A percentile compares a stretch with the other conserved stretches of the same genome.
Conservation (phyloP, 2,797 vertebrate genomes). For the Gallirallus australis region DNA sequence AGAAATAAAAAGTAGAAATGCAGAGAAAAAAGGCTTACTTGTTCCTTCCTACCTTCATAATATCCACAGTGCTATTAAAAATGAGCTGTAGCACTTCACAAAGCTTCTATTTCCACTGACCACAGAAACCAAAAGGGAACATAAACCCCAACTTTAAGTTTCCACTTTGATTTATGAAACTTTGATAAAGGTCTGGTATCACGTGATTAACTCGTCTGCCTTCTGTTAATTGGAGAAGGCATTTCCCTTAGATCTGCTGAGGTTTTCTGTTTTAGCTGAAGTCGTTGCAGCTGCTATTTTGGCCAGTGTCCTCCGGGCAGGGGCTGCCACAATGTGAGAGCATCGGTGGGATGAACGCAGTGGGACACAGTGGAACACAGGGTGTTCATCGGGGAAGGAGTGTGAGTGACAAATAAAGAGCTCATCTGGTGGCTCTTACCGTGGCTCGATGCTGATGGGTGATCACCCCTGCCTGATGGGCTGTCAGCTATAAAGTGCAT, state of each 20-base stretch:
- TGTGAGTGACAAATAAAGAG: neutral
- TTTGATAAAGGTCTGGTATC: neutral
- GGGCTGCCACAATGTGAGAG: neutral
- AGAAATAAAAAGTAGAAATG: neutral
- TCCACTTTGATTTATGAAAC: neutral
- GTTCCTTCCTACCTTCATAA: neutral
- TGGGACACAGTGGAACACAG: neutral
- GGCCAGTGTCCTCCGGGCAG: neutral
- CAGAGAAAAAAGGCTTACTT: neutral
- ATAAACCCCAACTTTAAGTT: neutral
- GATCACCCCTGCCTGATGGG: neutral
- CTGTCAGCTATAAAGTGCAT: neutral
- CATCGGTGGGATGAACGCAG: neutral
- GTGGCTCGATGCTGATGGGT: neutral
- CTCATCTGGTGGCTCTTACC: neutral
- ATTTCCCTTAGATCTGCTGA: neutral
- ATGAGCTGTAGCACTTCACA: neutral
- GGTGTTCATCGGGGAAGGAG: neutral
- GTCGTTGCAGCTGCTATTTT: neutral
- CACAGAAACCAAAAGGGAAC: neutral
- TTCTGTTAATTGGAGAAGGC: neutral
- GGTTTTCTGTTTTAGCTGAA: neutral
- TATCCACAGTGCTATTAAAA: neutral
- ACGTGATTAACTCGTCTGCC: neutral
- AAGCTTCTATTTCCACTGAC: neutral